Evolutionary conservation across 2,113 vertebrate species (phyloP), one percentile per base, ranked within the genome.

Genomic region (Anarrhichthys ocellatus): DNA sequence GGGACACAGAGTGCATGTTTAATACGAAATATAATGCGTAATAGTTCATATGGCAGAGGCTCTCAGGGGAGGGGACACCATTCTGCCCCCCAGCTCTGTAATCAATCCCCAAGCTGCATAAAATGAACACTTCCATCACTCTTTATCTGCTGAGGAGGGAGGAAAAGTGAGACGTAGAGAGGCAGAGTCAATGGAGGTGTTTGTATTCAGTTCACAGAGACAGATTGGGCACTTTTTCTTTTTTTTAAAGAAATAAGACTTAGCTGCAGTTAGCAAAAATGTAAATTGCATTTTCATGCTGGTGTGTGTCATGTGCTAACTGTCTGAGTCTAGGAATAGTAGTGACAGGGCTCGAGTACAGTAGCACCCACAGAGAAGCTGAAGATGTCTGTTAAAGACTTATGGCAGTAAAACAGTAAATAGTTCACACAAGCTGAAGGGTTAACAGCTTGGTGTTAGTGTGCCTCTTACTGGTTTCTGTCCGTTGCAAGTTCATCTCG

Each of bases 71-170:
- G 11, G 42, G 72, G 77, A 46, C 2, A 36, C 66, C 14, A 34
- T 66, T 44, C 40, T 58, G 8, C 32, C 72, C 73, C 40, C 27
- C 14, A 52, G 44, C 2, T 2, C 73, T 85, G 69, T 81, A 86
- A 87, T 93, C 88, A 88, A 81, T 90, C 85, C 82, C 62, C 42
- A 73, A 42, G 76, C 88, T 86, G 86, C 72, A 84, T 87, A 75
- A 44, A 86, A 85, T 90, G 87, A 92, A 80, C 77, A 82, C 83
- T 76, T 86, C 79, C 73, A 86, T 90, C 87, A 79, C 59, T 81
- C 59, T 71, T 29, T 62, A 76, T 87, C 72, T 86, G 61, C 74
- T 80, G 74, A 72, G 78, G 58, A 52, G 56, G 76, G 73, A 59
- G 70, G 66, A 54, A 59, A 76, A 6, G 1, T 61, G 71, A 77